Evolutionary conservation across 2,888 invertebrate genomes (phyloP), one percentile per base, ranked within the genome.

Genomic region (Volucella inanis): DNA sequence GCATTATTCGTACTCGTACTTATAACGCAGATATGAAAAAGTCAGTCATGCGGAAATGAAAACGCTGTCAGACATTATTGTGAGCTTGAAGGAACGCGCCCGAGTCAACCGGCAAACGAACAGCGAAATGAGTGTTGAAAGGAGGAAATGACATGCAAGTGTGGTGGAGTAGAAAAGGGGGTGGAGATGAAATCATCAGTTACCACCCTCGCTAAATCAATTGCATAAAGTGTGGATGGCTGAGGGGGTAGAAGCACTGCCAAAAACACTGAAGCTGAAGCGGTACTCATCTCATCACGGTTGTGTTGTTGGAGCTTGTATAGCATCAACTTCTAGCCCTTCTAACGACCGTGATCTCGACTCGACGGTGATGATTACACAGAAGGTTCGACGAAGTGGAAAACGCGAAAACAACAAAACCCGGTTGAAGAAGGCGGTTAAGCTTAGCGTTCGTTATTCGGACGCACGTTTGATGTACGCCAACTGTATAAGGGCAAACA

Each of bases 21-120:
- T 10, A 9, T 15, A 31, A 10, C 55, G 64, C 52, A 64, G 62
- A 83, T 78, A 83, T 74, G 74, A 74, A 74, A 78, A 68, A 74
- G 62, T 12, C 83, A 83, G 79, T 79, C 83, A 83, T 57, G 74
- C 83, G 83, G 74, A 79, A 83, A 83, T 83, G 83, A 83, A 83
- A 83, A 74, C 68, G 59, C 79, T 83, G 83, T 83, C 83, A 83
- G 83, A 79, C 83, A 70, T 79, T 79, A 83, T 74, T 74, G 83
- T 31, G 79, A 70, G 79, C 79, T 61, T 83, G 74, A 74, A 52
- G 78, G 79, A 83, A 55, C 67, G 68, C 55, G 72, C 71, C 38
- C 70, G 62, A 62, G 65, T 14, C 9, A 70, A 41, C 65, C 39
- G 61, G 65, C 52, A 14, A 70, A 59, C 55, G 59, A 64, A 64